These are phyloP conservation scores for Strigops habroptila DNA, from an alignment of 2,113 vertebrate species.

Conservation along the genomic window DNA sequence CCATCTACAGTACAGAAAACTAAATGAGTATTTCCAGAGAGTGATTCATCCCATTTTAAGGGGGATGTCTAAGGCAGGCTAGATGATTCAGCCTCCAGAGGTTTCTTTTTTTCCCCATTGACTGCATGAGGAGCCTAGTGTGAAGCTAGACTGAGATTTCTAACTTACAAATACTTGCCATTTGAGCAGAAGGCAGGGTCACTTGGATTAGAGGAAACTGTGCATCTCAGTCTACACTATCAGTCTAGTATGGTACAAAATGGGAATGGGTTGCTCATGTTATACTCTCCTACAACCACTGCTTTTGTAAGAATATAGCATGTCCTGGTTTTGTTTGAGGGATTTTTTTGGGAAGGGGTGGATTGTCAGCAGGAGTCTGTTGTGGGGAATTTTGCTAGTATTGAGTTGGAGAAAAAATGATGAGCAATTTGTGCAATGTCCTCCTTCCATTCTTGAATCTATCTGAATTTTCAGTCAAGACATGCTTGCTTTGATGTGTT, in stretches of 20 bases:
- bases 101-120: not conserved
- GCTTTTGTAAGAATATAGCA: not conserved
- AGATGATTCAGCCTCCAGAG: not conserved
- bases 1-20: not conserved
- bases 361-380: rapidly evolving
- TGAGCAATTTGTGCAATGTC: rapidly evolving
- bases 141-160: not conserved
- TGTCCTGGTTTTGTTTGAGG: not conserved
- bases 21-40: not conserved
- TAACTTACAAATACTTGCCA: not conserved
- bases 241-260: not conserved
- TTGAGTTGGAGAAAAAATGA: not conserved
- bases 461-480: not conserved
- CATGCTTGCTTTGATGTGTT: rapidly evolving
- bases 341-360: rapidly evolving
- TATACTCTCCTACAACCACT: not conserved
- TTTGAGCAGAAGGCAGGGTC: not conserved
- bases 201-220: not conserved
- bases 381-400: not conserved
- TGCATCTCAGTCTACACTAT: not conserved
- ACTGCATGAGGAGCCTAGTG: not conserved
- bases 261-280: not conserved
- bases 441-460: not conserved
- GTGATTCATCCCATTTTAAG: not conserved
- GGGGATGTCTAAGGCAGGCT: not conserved